Evolutionary conservation across 64 coral and sea anemone genomes (phyloP).

Genomic region (Stylophora pistillata): DNA sequence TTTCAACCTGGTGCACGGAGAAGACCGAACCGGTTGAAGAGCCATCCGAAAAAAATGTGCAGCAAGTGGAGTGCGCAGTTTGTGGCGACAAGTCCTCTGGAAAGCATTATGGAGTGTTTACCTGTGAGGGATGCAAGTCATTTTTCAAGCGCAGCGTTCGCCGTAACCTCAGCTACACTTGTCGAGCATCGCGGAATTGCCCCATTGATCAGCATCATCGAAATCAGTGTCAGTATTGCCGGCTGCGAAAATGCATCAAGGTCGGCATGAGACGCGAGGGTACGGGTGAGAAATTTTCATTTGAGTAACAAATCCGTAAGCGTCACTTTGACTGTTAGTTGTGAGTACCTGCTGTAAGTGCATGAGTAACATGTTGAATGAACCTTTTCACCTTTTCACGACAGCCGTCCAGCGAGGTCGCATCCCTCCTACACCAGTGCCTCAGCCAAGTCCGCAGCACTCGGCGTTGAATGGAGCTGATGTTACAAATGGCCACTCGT

Average conservation of each 20-base stretch:
- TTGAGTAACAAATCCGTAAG: conserved; percentile 27
- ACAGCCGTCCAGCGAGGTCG: conserved; percentile 99
- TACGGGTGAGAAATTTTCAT: conserved; percentile 64
- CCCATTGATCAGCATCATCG: conserved; percentile 84
- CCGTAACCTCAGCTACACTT: conserved; percentile 83
- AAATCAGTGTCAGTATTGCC: conserved; percentile 91
- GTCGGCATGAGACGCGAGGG: conserved; percentile 94
- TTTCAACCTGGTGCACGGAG: conserved; percentile 47
- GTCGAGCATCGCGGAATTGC: conserved; percentile 82
- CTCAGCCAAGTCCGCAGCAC: conserved; percentile 72
- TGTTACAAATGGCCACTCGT: conserved; percentile 87
- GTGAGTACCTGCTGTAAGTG: conserved; percentile 34
- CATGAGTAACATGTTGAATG: conserved; percentile 88
- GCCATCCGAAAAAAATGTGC: conserved; percentile 57
- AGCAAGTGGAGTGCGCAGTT: conserved; percentile 81
- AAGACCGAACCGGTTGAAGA: conserved; percentile 65
- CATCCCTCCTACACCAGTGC: conserved; percentile 90
- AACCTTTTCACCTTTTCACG: conserved; percentile 96
- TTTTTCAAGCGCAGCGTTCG: conserved; percentile 96
- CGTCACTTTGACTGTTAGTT: conserved; percentile 8
- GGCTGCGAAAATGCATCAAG: conserved; percentile 86
- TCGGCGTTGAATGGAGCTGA: conserved; percentile 72
- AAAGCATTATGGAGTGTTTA: conserved; percentile 93
- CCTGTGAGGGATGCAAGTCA: conserved; percentile 90
- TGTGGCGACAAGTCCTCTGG: conserved; percentile 90